Evolutionary conservation across 2,888 invertebrate genomes (phyloP), one percentile per base, ranked within the genome.

Genomic region (Osmoderma eremita): DNA sequence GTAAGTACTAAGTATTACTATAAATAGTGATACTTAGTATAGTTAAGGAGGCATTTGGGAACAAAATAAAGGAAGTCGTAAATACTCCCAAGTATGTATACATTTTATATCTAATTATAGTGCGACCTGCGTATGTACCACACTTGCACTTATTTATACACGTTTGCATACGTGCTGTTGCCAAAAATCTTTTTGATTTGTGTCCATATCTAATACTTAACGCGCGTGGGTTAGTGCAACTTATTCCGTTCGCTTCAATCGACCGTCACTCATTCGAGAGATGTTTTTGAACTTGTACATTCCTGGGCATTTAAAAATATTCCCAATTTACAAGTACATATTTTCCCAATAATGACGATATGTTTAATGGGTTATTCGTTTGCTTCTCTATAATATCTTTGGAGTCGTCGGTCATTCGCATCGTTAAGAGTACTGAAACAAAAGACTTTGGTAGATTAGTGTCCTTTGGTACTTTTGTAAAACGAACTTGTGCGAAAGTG

Each of bases 51-150:
- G n/a, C n/a, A n/a, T n/a, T n/a, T n/a, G n/a, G n/a, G n/a, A n/a
- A n/a, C n/a, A 58, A 58, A 58, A 58, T 58, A 58, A 58, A 58
- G 58, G 58, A 61, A 61, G 58, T 61, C 45, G 45, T 61, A 61
- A 45, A 61, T 61, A 45, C 22, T 56, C 18, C 54, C 18, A 41
- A n/a, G n/a, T n/a, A 18, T 6, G 45, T 13, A 8, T 45, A 8
- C 3, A 5, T 45, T 45, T 18, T 13, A 45, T 1, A 48, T 20
- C 48, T 48, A 48, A 48, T 48, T 48, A 18, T 48, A 48, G n/a
- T 4, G 1, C 17, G 12, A 18, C 10, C 2, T 17, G n/a, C 20
- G n/a, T 45, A 45, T 48, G 12, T 48, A n/a, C 6, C 36, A 15
- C 15, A 42, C 1, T 15, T n/a, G 15, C 1, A 15, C 13, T 15